Percentiles rank a stretch among this genome's conserved stretches.
Conservation (phyloP, 2,113 vertebrate species). For the Girardinichthys multiradiatus region DNA sequence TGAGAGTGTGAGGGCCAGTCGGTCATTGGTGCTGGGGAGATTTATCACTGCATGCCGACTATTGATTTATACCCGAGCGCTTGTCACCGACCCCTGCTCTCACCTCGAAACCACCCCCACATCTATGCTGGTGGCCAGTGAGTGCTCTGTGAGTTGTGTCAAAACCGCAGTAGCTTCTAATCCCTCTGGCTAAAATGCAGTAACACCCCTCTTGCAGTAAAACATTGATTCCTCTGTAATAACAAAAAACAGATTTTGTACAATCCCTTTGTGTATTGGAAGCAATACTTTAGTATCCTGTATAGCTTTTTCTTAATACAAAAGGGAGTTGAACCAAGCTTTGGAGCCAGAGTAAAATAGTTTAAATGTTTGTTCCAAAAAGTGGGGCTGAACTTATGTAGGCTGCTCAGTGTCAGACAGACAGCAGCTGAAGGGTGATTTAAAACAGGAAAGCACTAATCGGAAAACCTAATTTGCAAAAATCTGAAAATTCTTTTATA, state of each 20-base stretch:
- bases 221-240: conserved; percentile 61
- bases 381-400: conserved; percentile 2
- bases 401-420: conserved; percentile 4
- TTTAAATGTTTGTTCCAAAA: conserved; percentile 9
- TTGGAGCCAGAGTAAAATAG: background rate
- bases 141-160: conserved; percentile 36
- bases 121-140: conserved; percentile 28
- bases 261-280: conserved; percentile 7
- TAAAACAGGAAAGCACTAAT: conserved; percentile 10
- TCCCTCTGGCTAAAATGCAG: conserved; percentile 52
- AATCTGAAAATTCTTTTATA: no score
- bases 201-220: conserved; percentile 42
- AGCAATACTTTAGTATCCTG: conserved; percentile 2
- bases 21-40: conserved; percentile 66
- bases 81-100: conserved; percentile 3
- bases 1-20: conserved; percentile 66
- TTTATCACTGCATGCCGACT: conserved; percentile 69
- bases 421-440: background rate
- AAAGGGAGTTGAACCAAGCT: background rate
- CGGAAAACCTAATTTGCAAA: background rate
- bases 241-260: conserved; percentile 46
- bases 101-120: background rate
- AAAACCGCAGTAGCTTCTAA: conserved; percentile 52
- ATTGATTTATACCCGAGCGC: conserved; percentile 74
- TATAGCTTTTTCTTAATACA: conserved; percentile 8